A percentile compares a stretch with the other conserved stretches of the same genome.
Evolutionary conservation across 2,113 vertebrate species (phyloP).

Genomic region (Macquaria australasica): DNA sequence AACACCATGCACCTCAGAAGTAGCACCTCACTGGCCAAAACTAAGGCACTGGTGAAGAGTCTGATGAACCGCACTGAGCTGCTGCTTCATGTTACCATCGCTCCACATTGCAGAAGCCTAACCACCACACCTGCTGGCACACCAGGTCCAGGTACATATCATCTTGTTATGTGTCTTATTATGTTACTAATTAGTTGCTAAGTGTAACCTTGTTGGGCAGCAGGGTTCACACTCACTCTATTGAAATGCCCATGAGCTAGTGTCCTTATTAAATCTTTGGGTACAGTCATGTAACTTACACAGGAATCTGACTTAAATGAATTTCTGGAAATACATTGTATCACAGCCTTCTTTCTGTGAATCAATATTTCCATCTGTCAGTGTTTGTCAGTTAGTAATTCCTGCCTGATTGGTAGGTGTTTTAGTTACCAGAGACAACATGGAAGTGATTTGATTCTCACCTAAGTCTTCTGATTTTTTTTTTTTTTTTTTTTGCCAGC

Average conservation of each 20-base stretch:
- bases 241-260: conserved; percentile 5
- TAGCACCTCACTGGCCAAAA: conserved; percentile 90
- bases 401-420: background rate
- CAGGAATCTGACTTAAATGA: background rate
- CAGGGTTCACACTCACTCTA: background rate
- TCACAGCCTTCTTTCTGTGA: background rate
- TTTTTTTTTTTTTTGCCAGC: conserved; percentile 79
- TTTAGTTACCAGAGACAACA: conserved; percentile 1
- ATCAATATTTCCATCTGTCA: background rate
- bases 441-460: background rate
- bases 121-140: conserved; percentile 93
- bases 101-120: conserved; percentile 94
- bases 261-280: background rate
- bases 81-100: conserved; percentile 95
- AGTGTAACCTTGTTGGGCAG: background rate
- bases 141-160: conserved; percentile 89
- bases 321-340: background rate
- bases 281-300: conserved; percentile 1
- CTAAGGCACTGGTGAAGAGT: conserved; percentile 94
- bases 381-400: background rate
- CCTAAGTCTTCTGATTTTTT: background rate
- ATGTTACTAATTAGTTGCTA: background rate
- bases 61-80: conserved; percentile 97
- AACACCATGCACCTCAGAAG: conserved; percentile 89
- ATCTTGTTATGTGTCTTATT: background rate